Evolutionary conservation across 2,797 vertebrate species (phyloP).

Genomic region (Siniperca scherzeri): DNA sequence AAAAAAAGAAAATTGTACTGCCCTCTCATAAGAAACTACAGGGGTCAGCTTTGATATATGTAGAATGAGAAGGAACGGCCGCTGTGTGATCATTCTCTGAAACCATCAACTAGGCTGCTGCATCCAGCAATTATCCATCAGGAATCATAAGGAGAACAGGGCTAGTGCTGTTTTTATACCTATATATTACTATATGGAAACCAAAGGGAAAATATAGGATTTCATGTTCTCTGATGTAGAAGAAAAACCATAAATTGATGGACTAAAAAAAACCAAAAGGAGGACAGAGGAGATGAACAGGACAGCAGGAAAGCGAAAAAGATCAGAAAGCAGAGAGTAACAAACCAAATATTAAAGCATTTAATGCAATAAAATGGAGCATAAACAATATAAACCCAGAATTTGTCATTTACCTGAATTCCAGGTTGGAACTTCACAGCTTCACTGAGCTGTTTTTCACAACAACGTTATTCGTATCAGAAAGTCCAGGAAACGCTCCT

Average conservation of each 20-base stretch:
- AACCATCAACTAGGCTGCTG: conserved; percentile 51
- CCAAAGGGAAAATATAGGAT: conserved; percentile 18
- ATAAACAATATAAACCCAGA: background rate
- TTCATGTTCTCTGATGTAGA: conserved; percentile 9
- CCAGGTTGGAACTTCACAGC: background rate
- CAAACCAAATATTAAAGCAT: background rate
- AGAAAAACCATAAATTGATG: conserved; percentile 5
- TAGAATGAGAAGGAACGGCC: conserved; percentile 56
- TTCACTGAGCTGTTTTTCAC: conserved; percentile 39
- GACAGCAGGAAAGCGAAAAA: background rate
- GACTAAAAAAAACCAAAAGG: background rate
- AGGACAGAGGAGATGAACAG: background rate
- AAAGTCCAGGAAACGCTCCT: conserved; percentile 65
- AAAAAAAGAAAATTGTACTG: conserved; percentile 11
- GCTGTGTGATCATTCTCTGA: conserved; percentile 44
- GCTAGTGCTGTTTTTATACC: conserved; percentile 12
- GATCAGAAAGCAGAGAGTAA: background rate
- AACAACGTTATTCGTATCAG: conserved; percentile 33
- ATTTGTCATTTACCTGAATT: background rate
- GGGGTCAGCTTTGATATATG: conserved; percentile 56
- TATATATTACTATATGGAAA: conserved; percentile 47
- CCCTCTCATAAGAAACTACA: conserved; percentile 44
- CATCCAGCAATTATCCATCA: conserved; percentile 66
- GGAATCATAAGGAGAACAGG: conserved; percentile 23
- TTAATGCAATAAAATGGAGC: background rate